Conservation (phyloP, 2,888 invertebrate species). For the Synergus itoensis region DNA sequence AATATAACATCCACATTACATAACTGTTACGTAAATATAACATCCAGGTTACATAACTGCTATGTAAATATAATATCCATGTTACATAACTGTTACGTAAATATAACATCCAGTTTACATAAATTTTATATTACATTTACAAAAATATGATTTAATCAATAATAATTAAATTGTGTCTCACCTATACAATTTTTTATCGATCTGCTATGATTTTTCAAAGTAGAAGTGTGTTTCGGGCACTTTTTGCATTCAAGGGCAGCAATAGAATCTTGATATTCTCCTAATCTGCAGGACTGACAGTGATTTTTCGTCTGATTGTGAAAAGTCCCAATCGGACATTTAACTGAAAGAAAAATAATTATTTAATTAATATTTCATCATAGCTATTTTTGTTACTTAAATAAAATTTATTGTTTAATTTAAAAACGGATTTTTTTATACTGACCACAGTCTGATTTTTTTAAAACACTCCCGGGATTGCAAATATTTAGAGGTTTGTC, state of each 20-base stretch:
- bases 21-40: not conserved
- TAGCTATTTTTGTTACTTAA: not conserved
- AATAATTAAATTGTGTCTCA: constrained; percentile 64
- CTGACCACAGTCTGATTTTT: constrained; percentile 80
- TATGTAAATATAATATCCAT: too few relatives aligned
- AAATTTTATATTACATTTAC: not conserved
- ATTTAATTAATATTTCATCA: constrained; percentile 43
- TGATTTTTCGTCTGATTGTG: constrained; percentile 79
- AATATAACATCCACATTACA: not conserved
- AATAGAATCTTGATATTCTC: constrained; percentile 81
- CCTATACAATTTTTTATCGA: constrained; percentile 80
- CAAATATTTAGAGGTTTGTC: constrained; percentile 74
- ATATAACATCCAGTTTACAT: not conserved
- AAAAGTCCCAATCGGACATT: constrained; percentile 84
- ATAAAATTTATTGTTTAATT: not conserved
- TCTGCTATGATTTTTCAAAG: constrained; percentile 79
- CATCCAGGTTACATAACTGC: not conserved
- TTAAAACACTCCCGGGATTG: constrained; percentile 79
- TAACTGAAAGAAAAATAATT: constrained; percentile 76
- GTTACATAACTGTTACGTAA: not conserved
- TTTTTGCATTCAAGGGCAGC: constrained; percentile 80
- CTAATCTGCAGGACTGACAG: constrained; percentile 82
- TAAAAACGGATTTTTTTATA: constrained; percentile 14
- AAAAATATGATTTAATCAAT: not conserved
- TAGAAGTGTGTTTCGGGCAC: constrained; percentile 82